phyloP scores from a whole-genome alignment of 2,113 vertebrate genomes.

The Calypte anna region DNA sequence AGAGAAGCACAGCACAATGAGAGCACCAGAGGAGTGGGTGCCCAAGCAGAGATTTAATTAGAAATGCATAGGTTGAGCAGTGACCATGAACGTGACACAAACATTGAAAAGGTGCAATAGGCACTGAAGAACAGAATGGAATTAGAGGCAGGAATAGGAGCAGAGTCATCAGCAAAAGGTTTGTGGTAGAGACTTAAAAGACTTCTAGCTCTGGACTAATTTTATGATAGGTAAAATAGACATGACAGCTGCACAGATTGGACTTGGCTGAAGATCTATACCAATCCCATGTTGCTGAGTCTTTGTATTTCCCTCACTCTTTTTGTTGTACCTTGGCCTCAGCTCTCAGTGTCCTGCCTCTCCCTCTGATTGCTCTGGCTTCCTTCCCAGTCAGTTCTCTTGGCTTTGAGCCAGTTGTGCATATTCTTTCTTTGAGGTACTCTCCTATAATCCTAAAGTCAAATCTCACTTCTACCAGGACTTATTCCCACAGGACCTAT shows the following conservation, averaged over 20 bases:
- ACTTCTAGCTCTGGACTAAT: not conserved
- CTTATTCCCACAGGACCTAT: not conserved
- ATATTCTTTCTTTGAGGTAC: not conserved
- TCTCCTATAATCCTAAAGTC: not conserved
- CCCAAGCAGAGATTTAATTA: not conserved
- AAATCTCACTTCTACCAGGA: not conserved
- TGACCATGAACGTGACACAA: not conserved
- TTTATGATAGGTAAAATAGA: fast-evolving
- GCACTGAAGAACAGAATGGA: not conserved
- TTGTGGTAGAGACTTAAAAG: not conserved
- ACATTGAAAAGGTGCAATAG: not conserved
- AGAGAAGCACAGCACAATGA: not conserved
- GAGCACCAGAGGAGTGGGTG: not conserved
- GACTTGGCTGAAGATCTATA: not conserved
- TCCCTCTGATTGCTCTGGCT: not conserved
- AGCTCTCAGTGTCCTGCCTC: not conserved
- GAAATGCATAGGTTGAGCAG: not conserved
- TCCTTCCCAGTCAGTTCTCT: not conserved
- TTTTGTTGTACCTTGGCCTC: not conserved
- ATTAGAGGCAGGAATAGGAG: not conserved
- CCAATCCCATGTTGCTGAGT: not conserved
- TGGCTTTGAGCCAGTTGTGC: not conserved
- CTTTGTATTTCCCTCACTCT: not conserved
- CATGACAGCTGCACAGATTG: not conserved
- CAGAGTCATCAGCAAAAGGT: not conserved